Conservation (phyloP, 1,140 invertebrate species). For the Drosophila tropicalis region DNA sequence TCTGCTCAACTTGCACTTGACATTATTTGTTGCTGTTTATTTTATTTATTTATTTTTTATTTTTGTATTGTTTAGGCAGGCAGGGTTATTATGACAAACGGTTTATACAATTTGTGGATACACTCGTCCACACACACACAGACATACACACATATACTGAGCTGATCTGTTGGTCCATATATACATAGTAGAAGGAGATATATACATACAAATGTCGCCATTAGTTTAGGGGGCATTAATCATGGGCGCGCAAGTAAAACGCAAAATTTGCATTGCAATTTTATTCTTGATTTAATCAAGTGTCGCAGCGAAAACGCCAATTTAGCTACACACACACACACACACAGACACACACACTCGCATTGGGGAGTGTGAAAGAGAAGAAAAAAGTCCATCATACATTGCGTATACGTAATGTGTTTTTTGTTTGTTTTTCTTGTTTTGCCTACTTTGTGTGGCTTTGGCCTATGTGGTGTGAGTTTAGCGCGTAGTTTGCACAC, state of each 20-base stretch:
- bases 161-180: not conserved
- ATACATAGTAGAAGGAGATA: not conserved
- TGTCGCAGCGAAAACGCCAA: constrained; percentile 63
- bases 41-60: not conserved
- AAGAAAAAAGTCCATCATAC: constrained; percentile 20
- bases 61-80: constrained; percentile 33
- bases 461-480: constrained; percentile 57
- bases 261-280: constrained; percentile 74
- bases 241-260: constrained; percentile 49
- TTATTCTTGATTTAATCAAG: constrained; percentile 78
- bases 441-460: constrained; percentile 4
- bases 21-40: constrained; percentile 53
- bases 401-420: constrained; percentile 70
- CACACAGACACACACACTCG: constrained; percentile 16
- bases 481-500: constrained; percentile 70
- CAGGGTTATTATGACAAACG: constrained; percentile 68
- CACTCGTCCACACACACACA: not conserved
- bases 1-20: constrained; percentile 66
- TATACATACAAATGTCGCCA: not conserved
- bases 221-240: constrained; percentile 35
- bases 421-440: constrained; percentile 16
- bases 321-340: constrained; percentile 50
- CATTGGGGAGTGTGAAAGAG: not conserved
- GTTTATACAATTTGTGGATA: constrained; percentile 43
- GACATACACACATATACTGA: not conserved